Percentiles rank a stretch among this genome's conserved stretches.
Evolutionary conservation across 2,797 vertebrate genomes (phyloP).

Genomic region (Lepus townsendii): DNA sequence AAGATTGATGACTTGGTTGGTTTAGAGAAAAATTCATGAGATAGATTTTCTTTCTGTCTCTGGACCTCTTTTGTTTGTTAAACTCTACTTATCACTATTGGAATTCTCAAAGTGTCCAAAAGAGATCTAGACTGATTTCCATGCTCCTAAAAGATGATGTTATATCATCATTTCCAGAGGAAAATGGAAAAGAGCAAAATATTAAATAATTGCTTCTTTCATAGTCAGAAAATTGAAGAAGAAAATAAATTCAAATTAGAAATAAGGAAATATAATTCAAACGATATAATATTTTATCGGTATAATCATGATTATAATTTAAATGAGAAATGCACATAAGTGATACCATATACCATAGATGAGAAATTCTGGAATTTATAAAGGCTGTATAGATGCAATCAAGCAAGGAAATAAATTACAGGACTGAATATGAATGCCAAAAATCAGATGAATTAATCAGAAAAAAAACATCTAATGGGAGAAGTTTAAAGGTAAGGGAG

Average conservation of each 20-base stretch:
- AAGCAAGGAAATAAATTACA: background rate
- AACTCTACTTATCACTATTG: background rate
- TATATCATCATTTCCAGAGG: background rate
- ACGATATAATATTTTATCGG: background rate
- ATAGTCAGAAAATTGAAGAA: background rate
- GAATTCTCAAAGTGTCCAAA: background rate
- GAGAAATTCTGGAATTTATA: background rate
- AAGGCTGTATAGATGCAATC: background rate
- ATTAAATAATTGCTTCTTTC: background rate
- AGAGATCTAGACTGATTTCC: background rate
- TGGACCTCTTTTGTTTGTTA: background rate
- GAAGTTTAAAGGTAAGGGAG: background rate
- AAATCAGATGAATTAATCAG: background rate
- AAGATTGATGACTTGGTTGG: rapidly evolving
- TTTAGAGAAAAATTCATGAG: background rate
- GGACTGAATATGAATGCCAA: background rate
- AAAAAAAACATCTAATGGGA: background rate
- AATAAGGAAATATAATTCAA: background rate
- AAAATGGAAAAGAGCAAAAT: background rate
- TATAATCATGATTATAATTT: background rate
- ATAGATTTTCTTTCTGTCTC: background rate
- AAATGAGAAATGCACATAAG: background rate
- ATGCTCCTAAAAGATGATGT: background rate
- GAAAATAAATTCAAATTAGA: background rate
- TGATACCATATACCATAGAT: background rate